Percentiles rank a stretch among this genome's conserved stretches.
Conservation (phyloP, 2,113 vertebrate species). For the Dromaius novaehollandiae region DNA sequence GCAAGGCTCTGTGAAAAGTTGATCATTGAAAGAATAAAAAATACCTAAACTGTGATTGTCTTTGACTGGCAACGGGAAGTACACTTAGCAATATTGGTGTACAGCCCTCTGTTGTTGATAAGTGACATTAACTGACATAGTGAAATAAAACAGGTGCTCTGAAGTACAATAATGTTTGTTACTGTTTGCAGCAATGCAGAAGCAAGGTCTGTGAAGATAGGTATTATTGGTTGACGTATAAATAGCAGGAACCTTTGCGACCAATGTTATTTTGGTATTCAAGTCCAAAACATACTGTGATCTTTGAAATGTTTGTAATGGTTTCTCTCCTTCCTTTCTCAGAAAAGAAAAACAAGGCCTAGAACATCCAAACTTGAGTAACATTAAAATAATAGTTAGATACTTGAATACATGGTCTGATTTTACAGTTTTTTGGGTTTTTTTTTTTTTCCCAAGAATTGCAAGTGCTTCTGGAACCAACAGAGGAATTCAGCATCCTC, state of each 20-base stretch:
- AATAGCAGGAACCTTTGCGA: not conserved
- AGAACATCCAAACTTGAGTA: not conserved
- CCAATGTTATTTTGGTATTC: not conserved
- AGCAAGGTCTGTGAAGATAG: not conserved
- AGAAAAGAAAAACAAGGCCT: not conserved
- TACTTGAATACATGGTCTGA: not conserved
- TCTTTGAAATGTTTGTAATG: not conserved
- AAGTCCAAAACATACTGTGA: not conserved
- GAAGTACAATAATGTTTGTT: not conserved
- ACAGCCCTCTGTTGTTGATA: conserved; percentile 7
- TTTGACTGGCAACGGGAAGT: not conserved
- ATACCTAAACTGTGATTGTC: not conserved
- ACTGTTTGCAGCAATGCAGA: conserved; percentile 22
- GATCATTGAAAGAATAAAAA: not conserved
- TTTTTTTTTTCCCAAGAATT: not conserved
- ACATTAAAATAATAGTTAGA: not conserved
- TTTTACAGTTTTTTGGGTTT: too few relatives aligned
- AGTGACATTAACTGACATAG: not conserved
- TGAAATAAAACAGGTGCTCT: conserved; percentile 56
- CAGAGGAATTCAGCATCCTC: not conserved
- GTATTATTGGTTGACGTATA: not conserved
- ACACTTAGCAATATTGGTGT: not conserved
- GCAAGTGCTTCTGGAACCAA: not conserved
- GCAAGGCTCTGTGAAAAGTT: not conserved
- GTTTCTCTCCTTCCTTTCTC: not conserved